Evolutionary conservation across 2,113 vertebrate species (phyloP).

Genomic region (Coregonus clupeaformis): DNA sequence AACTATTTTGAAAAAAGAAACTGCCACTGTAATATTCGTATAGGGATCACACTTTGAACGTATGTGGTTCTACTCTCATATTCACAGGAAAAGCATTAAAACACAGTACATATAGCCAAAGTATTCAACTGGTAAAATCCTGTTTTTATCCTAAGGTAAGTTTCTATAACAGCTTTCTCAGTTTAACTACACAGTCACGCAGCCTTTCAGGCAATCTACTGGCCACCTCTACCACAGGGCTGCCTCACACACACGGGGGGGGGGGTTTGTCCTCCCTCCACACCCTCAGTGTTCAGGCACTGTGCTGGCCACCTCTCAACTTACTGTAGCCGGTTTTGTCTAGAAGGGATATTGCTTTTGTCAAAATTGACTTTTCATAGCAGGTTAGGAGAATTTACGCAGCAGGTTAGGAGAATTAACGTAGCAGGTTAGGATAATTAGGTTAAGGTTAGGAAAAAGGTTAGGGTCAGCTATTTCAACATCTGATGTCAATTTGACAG

Average conservation of each 20-base stretch:
- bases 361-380: too few species aligned
- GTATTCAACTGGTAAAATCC: conserved; percentile 9
- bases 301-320: background rate
- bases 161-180: conserved; percentile 26
- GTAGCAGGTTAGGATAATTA: too few species aligned
- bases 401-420: too few species aligned
- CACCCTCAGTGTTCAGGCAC: conserved; percentile 7
- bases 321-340: background rate
- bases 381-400: too few species aligned
- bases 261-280: background rate
- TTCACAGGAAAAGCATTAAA: background rate
- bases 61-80: background rate
- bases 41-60: background rate
- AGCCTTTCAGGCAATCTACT: conserved; percentile 17
- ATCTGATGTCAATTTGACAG: too few species aligned
- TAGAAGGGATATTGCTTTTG: too few species aligned
- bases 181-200: conserved; percentile 35
- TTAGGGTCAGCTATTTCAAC: too few species aligned
- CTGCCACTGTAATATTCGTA: background rate
- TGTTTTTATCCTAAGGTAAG: conserved; percentile 57
- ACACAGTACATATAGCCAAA: background rate
- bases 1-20: background rate
- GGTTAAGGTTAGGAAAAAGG: too few species aligned
- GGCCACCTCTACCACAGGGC: conserved; percentile 20
- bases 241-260: background rate